Conservation (phyloP, 1,140 invertebrate species). For the Cyphomyrmex costatus region DNA sequence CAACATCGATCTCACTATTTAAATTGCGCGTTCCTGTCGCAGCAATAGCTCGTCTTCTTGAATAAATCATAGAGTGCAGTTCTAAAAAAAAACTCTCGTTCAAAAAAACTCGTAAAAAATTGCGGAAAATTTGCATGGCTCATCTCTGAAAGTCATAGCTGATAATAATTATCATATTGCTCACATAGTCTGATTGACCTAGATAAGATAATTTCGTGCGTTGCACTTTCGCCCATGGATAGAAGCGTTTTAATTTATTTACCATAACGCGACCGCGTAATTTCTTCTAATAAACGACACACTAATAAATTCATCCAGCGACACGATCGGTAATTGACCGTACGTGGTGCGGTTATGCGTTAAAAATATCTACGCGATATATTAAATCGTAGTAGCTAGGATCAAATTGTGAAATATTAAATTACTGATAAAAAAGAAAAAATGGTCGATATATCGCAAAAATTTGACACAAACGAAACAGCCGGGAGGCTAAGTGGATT, state of each 20-base stretch:
- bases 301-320: conserved; percentile 42
- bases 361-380: neutral
- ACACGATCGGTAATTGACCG: conserved; percentile 7
- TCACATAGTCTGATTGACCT: neutral
- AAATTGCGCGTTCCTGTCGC: neutral
- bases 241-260: conserved; percentile 24
- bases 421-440: conserved; percentile 6
- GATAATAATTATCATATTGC: conserved; percentile 27
- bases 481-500: conserved; percentile 34
- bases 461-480: conserved; percentile 27
- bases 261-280: conserved; percentile 33
- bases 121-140: neutral
- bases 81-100: no score
- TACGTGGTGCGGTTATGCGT: neutral
- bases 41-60: neutral
- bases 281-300: conserved; percentile 48
- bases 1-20: conserved; percentile 2
- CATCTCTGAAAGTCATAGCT: no score
- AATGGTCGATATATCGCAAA: neutral
- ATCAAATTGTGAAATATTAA: conserved; percentile 28
- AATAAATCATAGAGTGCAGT: conserved; percentile 10
- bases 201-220: conserved; percentile 40
- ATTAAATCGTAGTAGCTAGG: neutral
- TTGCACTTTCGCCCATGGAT: neutral
- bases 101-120: neutral